Conservation (phyloP, 2,888 invertebrate species). For the Nemotelus nigrinus region DNA sequence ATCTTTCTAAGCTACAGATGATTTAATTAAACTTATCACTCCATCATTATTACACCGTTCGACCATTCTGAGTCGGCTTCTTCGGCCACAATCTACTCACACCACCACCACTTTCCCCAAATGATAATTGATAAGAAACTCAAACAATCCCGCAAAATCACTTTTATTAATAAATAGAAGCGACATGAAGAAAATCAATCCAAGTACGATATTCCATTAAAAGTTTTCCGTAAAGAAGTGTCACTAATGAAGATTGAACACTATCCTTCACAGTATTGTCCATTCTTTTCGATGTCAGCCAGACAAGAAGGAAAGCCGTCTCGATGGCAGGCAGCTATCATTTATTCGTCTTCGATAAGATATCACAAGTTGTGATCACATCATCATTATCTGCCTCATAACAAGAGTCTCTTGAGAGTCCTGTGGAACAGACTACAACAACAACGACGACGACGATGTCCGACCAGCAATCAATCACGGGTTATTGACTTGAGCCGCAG, state of each 20-base stretch:
- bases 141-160: too few species aligned
- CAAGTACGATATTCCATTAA: slow-evolving; percentile 39
- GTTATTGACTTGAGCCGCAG: slow-evolving; percentile 28
- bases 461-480: slow-evolving; percentile 38
- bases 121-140: too few species aligned
- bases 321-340: slow-evolving; percentile 8
- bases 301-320: neutral
- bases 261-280: slow-evolving; percentile 21
- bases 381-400: slow-evolving; percentile 40
- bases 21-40: too few species aligned
- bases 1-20: too few species aligned
- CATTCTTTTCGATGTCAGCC: neutral
- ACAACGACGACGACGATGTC: neutral
- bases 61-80: too few species aligned
- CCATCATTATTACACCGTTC: too few species aligned
- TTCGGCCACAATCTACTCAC: too few species aligned
- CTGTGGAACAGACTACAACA: neutral
- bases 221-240: slow-evolving; percentile 32
- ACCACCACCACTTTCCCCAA: too few species aligned
- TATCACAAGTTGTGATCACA: slow-evolving; percentile 42
- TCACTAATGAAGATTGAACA: slow-evolving; percentile 43
- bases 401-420: slow-evolving; percentile 31
- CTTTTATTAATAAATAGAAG: too few species aligned
- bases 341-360: slow-evolving; percentile 27
- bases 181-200: neutral